These are phyloP conservation scores for Anomalospiza imberbis DNA, from an alignment of 2,797 vertebrate genomes.

Conservation along the genomic window DNA sequence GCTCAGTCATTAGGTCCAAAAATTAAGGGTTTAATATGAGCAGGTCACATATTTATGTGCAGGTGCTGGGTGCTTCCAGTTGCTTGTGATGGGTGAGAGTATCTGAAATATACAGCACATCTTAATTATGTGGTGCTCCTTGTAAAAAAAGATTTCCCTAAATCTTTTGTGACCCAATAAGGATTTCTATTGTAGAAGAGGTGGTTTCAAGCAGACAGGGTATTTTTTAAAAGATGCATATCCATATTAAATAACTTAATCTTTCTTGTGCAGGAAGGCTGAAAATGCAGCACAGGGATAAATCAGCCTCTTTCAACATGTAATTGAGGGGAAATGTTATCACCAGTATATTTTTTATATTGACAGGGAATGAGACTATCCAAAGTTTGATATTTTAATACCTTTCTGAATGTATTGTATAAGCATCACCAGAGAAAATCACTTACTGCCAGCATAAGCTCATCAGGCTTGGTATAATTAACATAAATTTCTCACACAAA, in stretches of 20 bases:
- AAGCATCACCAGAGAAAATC: slow-evolving; percentile 42
- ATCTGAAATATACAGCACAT: not conserved
- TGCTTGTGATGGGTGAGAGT: not conserved
- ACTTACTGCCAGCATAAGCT: slow-evolving; percentile 56
- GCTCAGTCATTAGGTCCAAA: not conserved
- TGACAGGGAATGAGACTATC: slow-evolving; percentile 44
- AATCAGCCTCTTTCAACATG: slow-evolving; percentile 44
- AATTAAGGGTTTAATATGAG: not conserved
- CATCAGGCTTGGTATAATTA: slow-evolving; percentile 58
- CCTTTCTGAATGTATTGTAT: slow-evolving; percentile 50
- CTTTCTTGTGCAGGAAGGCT: slow-evolving; percentile 41
- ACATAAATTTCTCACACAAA: slow-evolving; percentile 58
- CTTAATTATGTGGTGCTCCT: slow-evolving; percentile 30
- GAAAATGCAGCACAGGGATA: slow-evolving; percentile 27
- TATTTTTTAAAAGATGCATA: slow-evolving; percentile 43
- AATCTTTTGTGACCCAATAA: slow-evolving; percentile 3
- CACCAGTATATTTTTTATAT: slow-evolving; percentile 45
- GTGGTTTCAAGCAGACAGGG: slow-evolving; percentile 18
- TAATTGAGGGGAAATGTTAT: slow-evolving; percentile 61
- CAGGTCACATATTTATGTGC: not conserved
- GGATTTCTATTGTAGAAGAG: slow-evolving; percentile 24
- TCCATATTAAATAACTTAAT: slow-evolving; percentile 58
- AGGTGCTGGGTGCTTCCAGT: not conserved
- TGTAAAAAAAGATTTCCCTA: slow-evolving; percentile 6
- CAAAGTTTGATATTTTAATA: slow-evolving; percentile 52